These are phyloP conservation scores for Erebia aethiops DNA, from an alignment of 2,888 invertebrate species.

Conservation along the genomic window DNA sequence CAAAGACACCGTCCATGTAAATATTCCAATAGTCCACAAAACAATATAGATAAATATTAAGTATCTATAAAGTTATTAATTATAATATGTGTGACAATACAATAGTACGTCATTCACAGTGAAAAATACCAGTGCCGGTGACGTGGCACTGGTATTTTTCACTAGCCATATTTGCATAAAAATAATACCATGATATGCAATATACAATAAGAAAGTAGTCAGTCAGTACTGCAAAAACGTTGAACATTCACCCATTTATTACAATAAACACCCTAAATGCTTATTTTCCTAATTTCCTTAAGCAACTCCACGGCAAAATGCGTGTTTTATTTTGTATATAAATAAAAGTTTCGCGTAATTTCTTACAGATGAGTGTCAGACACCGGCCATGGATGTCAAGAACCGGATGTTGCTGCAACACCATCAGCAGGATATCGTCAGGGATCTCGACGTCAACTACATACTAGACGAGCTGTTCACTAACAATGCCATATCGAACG, in stretches of 20 bases:
- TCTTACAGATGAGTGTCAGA: slow-evolving; percentile 60
- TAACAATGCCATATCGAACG: slow-evolving; percentile 63
- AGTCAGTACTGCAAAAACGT: neutral
- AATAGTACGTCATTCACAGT: too few relatives aligned
- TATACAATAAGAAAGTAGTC: too few relatives aligned
- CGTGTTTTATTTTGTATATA: neutral
- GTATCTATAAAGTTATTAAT: too few relatives aligned
- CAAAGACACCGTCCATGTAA: too few relatives aligned
- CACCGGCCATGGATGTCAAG: slow-evolving; percentile 66
- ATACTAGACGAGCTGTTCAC: slow-evolving; percentile 75
- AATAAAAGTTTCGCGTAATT: slow-evolving; percentile 12
- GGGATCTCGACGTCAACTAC: slow-evolving; percentile 74
- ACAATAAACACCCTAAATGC: neutral
- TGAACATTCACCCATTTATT: neutral
- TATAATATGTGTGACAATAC: too few relatives aligned
- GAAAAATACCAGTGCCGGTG: too few relatives aligned
- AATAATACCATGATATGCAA: too few relatives aligned
- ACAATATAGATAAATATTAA: too few relatives aligned
- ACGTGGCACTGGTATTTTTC: too few relatives aligned
- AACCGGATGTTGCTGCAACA: slow-evolving; percentile 66
- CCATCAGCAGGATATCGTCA: slow-evolving; percentile 70
- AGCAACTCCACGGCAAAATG: neutral
- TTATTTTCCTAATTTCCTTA: neutral
- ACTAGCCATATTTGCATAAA: too few relatives aligned
- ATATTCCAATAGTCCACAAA: too few relatives aligned